Conservation (phyloP, 2,797 vertebrate genomes). For the Schizopygopsis pylzovi region DNA sequence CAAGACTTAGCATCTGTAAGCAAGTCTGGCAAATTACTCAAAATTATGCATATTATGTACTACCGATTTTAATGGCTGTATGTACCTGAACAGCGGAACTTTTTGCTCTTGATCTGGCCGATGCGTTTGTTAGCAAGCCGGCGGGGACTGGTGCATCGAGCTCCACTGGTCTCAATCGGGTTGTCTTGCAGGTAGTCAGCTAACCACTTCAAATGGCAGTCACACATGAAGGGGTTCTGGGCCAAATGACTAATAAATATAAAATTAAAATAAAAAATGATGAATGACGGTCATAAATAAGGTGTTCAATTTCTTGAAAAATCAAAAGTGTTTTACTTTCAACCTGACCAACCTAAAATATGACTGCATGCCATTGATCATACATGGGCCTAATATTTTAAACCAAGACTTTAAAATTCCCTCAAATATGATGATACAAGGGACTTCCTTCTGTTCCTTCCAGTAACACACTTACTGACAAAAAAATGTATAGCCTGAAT, state of each 20-base stretch:
- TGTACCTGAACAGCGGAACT: conserved; percentile 91
- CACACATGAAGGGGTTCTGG: conserved; percentile 98
- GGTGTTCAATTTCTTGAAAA: neutral
- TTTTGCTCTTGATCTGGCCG: conserved; percentile 94
- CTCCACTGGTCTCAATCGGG: conserved; percentile 92
- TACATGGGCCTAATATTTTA: neutral
- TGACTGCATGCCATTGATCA: neutral
- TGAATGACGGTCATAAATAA: neutral
- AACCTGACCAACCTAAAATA: neutral
- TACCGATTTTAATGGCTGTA: conserved; percentile 16
- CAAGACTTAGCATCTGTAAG: neutral
- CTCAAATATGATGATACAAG: neutral
- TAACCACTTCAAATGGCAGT: conserved; percentile 99
- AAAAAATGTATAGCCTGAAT: too few relatives aligned
- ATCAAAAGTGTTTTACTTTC: neutral
- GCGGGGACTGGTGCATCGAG: conserved; percentile 85
- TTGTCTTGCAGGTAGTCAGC: conserved; percentile 98
- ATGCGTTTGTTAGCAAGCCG: conserved; percentile 91
- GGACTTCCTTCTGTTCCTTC: too few relatives aligned
- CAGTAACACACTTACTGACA: too few relatives aligned
- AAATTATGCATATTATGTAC: neutral
- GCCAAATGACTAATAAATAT: conserved; percentile 85
- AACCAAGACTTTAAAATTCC: neutral
- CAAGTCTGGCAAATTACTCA: neutral
- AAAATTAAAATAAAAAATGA: neutral